These are phyloP conservation scores for Timema cristinae DNA, from an alignment of 2,888 invertebrate genomes.

Conservation along the genomic window DNA sequence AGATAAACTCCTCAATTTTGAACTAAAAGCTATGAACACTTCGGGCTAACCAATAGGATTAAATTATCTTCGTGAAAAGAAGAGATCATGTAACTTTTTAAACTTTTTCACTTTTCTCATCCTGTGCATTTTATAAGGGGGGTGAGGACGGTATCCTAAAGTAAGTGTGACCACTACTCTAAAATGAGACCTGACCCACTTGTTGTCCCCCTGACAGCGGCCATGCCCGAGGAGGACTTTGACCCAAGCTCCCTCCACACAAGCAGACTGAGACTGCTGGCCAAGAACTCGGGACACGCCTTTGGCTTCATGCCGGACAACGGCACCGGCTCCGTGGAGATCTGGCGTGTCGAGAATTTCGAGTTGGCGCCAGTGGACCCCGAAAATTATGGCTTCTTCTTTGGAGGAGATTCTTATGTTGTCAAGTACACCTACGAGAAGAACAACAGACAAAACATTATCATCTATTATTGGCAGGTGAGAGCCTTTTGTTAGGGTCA, in stretches of 20 bases:
- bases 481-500: conserved; percentile 34
- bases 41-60: no score
- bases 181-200: no score
- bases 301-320: conserved; percentile 71
- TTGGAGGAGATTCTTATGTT: conserved; percentile 63
- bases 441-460: conserved; percentile 50
- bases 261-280: conserved; percentile 39
- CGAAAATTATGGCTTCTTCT: conserved; percentile 52
- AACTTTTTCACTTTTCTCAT: no score
- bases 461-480: conserved; percentile 68
- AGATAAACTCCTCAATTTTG: no score
- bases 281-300: conserved; percentile 57
- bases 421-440: conserved; percentile 58
- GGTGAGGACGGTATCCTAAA: no score
- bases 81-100: no score
- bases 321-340: conserved; percentile 56
- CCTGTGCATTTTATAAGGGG: no score
- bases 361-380: conserved; percentile 47
- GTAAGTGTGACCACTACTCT: no score
- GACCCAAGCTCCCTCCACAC: conserved; percentile 40
- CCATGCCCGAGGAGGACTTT: conserved; percentile 36
- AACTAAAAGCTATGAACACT: no score
- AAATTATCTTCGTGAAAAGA: no score
- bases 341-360: conserved; percentile 53
- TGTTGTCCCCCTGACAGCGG: conserved; percentile 18